Percentiles rank a stretch among this genome's conserved stretches.
phyloP scores from a whole-genome alignment of 2,888 invertebrate genomes.

The Teleiodes luculella region DNA sequence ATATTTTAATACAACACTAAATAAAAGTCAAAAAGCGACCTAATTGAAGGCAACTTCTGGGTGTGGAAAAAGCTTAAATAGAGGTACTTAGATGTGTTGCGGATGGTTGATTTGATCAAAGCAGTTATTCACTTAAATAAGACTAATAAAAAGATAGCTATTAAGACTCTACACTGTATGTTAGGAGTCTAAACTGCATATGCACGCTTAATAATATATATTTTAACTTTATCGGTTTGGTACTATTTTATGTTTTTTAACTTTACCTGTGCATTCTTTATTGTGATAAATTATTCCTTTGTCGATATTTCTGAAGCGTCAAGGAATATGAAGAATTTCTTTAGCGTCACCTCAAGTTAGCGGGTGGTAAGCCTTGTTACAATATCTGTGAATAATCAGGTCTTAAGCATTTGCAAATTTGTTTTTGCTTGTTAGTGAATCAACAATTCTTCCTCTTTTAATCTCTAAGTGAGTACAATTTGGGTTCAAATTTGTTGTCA shows the following conservation, averaged over 20 bases:
- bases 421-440: conserved; percentile 15
- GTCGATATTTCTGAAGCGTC: conserved; percentile 34
- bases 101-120: too few relatives aligned
- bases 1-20: too few relatives aligned
- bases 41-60: too few relatives aligned
- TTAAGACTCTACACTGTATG: too few relatives aligned
- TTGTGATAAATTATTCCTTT: conserved; percentile 27
- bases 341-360: conserved; percentile 65
- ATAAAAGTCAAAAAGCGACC: too few relatives aligned
- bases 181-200: too few relatives aligned
- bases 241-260: conserved; percentile 17
- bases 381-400: conserved; percentile 73
- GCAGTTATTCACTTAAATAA: too few relatives aligned
- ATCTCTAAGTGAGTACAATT: conserved; percentile 23
- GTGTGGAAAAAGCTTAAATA: too few relatives aligned
- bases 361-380: conserved; percentile 68
- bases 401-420: conserved; percentile 38
- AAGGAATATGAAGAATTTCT: conserved; percentile 45
- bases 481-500: conserved; percentile 32
- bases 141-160: too few relatives aligned
- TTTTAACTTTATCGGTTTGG: too few relatives aligned
- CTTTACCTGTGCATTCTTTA: conserved; percentile 26
- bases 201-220: too few relatives aligned
- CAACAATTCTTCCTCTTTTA: conserved; percentile 4
- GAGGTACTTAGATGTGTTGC: too few relatives aligned